Conservation (phyloP, 2,888 invertebrate genomes). For the Pyrgus malvae region DNA sequence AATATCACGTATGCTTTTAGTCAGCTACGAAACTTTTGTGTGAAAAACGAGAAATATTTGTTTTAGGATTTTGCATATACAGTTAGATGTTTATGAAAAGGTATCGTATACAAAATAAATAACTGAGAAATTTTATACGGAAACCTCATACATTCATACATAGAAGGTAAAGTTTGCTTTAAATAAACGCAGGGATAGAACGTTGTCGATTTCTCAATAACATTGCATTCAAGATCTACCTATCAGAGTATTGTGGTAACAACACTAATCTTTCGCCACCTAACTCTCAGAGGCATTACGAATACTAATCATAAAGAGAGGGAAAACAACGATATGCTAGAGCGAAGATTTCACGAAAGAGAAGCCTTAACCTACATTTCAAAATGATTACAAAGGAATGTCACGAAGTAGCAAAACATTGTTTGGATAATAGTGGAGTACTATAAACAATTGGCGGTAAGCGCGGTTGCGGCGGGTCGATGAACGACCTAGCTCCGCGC, state of each 20-base stretch:
- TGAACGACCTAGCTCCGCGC: slow-evolving; percentile 31
- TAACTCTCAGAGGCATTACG: slow-evolving; percentile 18
- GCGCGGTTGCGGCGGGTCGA: slow-evolving; percentile 46
- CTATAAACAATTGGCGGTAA: slow-evolving; percentile 66
- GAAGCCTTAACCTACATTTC: slow-evolving; percentile 75
- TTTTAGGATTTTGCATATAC: neutral
- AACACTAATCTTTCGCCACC: slow-evolving; percentile 26
- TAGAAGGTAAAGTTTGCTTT: too few species aligned
- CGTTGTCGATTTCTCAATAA: slow-evolving; percentile 2
- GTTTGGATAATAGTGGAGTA: slow-evolving; percentile 73
- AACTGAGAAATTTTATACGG: too few species aligned
- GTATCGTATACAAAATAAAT: too few species aligned
- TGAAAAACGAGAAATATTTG: neutral
- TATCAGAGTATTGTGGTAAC: slow-evolving; percentile 24
- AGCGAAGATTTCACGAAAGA: slow-evolving; percentile 51
- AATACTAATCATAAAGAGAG: slow-evolving; percentile 33
- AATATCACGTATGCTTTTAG: neutral
- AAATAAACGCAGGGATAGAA: neutral
- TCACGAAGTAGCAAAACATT: slow-evolving; percentile 72
- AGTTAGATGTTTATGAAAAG: too few species aligned
- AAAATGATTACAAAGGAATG: slow-evolving; percentile 75
- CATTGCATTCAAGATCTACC: slow-evolving; percentile 17
- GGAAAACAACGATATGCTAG: slow-evolving; percentile 33
- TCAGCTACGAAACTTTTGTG: neutral
- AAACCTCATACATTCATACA: too few species aligned